Base-by-base conservation (phyloP, 1,140 invertebrate genomes). In the Caenorhabditis latens region DNA sequence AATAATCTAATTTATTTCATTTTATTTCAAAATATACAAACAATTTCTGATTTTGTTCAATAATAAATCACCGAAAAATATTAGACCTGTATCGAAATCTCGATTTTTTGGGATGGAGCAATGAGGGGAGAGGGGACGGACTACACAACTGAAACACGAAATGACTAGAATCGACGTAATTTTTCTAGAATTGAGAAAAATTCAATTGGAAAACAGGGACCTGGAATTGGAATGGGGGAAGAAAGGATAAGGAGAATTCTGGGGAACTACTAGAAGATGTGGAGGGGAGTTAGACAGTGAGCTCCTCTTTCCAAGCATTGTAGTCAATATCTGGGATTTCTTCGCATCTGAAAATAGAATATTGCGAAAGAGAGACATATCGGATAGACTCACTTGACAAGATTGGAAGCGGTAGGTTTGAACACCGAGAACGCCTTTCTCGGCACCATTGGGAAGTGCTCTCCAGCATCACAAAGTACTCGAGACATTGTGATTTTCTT, bases 381-480 rank as follows among this genome's bases (percentile, higher is more conserved):
- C 21, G 13, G 11, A 19, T 5, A 11, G 24, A 32, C 71, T 21
- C n/a, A 86, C 86, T 75, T 86, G 43, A 86, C 43, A 21, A 86
- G 57, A 53, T 86, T 89, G 13, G 79, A 46, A 42, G 84, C 57
- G 2, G 83, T 82, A 0, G 55, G 84, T 48, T 90, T 88, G 85
- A 84, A 84, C 21, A 88, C 67, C 14, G 84, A 71, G 53, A 90
- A 90, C 14, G 89, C 89, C 13, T 43, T 63, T 19, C 43, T n/a
- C 1, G 89, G 89, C 21, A 88, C 71, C 46, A 85, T 65, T 50
- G 82, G 89, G 19, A 95, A 94, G 43, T 95, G 94, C 90, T 96
- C 95, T 7, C 94, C 94, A 91, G 96, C 96, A 90, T 96, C 95
- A 90, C 96, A 97, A 46, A 97, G 94, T 16, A 97, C 93, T 89